Conservation (phyloP, 2,113 vertebrate genomes). For the Siniperca chuatsi region DNA sequence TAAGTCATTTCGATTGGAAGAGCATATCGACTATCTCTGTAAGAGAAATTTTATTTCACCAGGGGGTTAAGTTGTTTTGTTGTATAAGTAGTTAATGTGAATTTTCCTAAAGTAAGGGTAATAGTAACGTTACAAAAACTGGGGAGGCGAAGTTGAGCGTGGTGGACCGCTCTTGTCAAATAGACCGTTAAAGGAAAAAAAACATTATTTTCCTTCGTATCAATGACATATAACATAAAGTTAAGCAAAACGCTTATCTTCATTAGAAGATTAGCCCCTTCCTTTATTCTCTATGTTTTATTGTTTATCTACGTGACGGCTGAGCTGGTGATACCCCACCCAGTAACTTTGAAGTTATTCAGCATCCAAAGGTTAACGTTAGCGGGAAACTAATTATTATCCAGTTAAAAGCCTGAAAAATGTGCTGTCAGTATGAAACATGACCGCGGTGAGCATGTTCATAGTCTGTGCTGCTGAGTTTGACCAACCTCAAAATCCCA, state of each 20-base stretch:
- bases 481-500: background rate
- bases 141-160: background rate
- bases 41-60: background rate
- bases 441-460: background rate
- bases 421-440: background rate
- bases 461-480: background rate
- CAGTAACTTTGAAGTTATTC: conserved; percentile 32
- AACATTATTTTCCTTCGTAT: background rate
- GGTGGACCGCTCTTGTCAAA: background rate
- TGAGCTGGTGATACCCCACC: conserved; percentile 16
- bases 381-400: background rate
- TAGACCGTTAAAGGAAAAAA: background rate
- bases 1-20: background rate
- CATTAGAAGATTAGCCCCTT: background rate
- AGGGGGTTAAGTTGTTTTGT: background rate
- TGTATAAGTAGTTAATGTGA: background rate
- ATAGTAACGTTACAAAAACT: background rate
- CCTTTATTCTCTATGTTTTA: background rate
- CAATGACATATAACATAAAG: background rate
- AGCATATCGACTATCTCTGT: background rate
- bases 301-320: background rate
- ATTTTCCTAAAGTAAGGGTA: background rate
- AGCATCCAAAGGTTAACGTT: background rate
- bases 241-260: background rate
- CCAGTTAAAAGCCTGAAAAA: background rate